Evolutionary conservation across 2,113 vertebrate species (phyloP).

Genomic region (Tiliqua scincoides): DNA sequence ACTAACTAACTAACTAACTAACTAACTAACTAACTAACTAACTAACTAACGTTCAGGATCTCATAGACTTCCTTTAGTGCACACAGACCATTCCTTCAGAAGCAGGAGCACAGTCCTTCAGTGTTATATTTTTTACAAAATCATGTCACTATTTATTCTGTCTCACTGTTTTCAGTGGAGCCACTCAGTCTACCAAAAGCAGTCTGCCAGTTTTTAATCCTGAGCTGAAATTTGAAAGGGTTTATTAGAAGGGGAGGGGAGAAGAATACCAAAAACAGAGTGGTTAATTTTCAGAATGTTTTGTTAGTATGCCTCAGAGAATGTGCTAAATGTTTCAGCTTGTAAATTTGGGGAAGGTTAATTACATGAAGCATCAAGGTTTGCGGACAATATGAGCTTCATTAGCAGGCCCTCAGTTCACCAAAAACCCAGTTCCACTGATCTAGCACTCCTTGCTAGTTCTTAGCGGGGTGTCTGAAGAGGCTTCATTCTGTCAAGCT

Average conservation of each 20-base stretch:
- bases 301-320: slow-evolving; percentile 44
- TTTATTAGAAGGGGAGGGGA: slow-evolving; percentile 25
- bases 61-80: slow-evolving; percentile 11
- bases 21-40: no score
- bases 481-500: background rate
- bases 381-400: background rate
- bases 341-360: slow-evolving; percentile 27
- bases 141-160: slow-evolving; percentile 53
- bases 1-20: no score
- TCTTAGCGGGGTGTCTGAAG: background rate
- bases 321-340: slow-evolving; percentile 34
- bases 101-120: slow-evolving; percentile 34
- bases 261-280: slow-evolving; percentile 50
- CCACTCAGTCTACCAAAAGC: slow-evolving; percentile 51
- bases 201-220: slow-evolving; percentile 60
- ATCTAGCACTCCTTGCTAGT: background rate
- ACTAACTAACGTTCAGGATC: background rate
- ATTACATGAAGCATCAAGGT: background rate
- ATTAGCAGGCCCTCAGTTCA: background rate
- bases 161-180: slow-evolving; percentile 65
- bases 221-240: slow-evolving; percentile 60
- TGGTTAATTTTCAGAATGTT: slow-evolving; percentile 40
- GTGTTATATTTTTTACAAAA: slow-evolving; percentile 33
- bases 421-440: background rate
- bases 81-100: slow-evolving; percentile 27